phyloP scores from a whole-genome alignment of 2,113 vertebrate species.

The Pangasianodon hypophthalmus region DNA sequence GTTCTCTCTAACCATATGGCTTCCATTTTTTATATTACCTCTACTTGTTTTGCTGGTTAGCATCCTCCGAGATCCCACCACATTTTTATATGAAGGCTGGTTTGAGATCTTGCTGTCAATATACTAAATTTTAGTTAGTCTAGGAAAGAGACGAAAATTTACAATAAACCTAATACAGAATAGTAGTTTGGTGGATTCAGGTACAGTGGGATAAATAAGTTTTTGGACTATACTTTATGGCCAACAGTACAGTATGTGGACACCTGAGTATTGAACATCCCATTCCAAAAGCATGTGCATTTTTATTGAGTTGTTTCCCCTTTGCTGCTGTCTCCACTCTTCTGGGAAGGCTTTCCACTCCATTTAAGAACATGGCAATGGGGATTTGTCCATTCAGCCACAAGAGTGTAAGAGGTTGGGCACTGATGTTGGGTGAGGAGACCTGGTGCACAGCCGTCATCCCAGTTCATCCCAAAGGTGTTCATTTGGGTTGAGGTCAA shows the following conservation, averaged over 20 bases:
- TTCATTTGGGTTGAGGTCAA: no score
- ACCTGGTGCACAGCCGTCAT: no score
- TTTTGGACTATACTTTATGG: background rate
- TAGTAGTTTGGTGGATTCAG: background rate
- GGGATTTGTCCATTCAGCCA: background rate
- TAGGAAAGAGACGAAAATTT: background rate
- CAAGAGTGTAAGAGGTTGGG: background rate
- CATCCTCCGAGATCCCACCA: background rate
- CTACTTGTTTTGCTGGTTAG: background rate
- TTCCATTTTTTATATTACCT: background rate
- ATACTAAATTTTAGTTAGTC: background rate
- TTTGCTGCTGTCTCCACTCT: background rate
- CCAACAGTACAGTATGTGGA: no score
- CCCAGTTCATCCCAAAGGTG: no score
- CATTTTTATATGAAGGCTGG: background rate
- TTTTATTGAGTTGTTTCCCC: background rate
- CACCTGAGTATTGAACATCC: background rate
- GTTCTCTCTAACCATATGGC: background rate
- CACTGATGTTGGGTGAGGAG: background rate
- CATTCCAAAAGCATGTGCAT: background rate
- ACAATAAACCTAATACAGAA: background rate
- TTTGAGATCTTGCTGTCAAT: background rate
- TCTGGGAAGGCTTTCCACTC: background rate
- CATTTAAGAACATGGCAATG: background rate
- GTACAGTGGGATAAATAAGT: background rate